Base-by-base conservation (phyloP, 2,888 invertebrate genomes). In the Phortica okadai region DNA sequence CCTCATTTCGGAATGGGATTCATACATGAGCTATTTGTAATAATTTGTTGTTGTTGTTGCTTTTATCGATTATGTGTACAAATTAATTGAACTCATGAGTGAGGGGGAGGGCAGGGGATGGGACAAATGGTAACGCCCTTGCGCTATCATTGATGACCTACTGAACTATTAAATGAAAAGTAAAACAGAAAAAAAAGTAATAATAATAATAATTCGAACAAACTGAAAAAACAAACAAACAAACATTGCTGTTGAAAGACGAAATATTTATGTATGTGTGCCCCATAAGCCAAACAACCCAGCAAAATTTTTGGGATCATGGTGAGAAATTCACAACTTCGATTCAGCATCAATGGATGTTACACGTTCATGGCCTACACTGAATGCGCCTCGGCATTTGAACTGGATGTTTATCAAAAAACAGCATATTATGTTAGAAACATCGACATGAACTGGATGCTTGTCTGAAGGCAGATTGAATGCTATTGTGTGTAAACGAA, bases 221-320 rank as follows among this genome's bases (percentile, higher is more conserved):
- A 45, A 42, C 45, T 44, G 7, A 14, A 45, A 45, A 69, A 44
- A n/a, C 33, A 44, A 44, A 58, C 33, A 42, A 42, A 74, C 77
- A 80, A 80, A 74, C 33, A 74, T 72, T 74, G 42, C 73, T 67
- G 44, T 25, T 59, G 25, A 21, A 21, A 59, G n/a, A 59, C 33
- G 33, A 33, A 33, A 33, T 33, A 1, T 33, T 33, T 33, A 33
- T 33, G 50, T 50, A 50, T 50, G 10, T 14, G 6, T 14, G 8
- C 14, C 50, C 50, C 6, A 50, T 64, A 33, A 41, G 14, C 64
- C 64, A 64, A 77, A 80, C 69, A 76, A n/a, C n/a, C n/a, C n/a
- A n/a, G n/a, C n/a, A n/a, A n/a, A n/a, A n/a, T n/a, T n/a, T n/a
- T n/a, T n/a, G n/a, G n/a, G n/a, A n/a, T n/a, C n/a, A n/a, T n/a